Conservation (phyloP, 2,113 vertebrate genomes). For the Dendropsophus ebraccatus region DNA sequence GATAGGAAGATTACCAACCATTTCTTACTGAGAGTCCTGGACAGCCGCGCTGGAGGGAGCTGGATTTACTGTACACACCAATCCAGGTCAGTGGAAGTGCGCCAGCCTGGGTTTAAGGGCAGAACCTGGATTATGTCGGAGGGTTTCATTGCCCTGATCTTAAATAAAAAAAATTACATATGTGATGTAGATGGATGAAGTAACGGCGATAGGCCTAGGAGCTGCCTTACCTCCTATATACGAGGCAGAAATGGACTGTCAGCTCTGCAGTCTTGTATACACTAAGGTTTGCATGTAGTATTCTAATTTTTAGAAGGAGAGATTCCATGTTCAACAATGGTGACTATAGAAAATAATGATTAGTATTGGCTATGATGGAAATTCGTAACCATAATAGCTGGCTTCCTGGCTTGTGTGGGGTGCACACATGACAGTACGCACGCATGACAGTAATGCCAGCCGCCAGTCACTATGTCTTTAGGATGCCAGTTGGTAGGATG, state of each 20-base stretch:
- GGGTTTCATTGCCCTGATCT: constrained; percentile 10
- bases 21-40: not conserved
- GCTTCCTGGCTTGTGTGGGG: too few relatives aligned
- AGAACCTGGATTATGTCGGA: constrained; percentile 37
- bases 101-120: constrained; percentile 31
- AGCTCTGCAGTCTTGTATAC: not conserved
- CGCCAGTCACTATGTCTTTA: not conserved
- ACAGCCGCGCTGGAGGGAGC: not conserved
- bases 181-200: not conserved
- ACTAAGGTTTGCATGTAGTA: too few relatives aligned
- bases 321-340: too few relatives aligned
- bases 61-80: not conserved
- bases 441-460: not conserved
- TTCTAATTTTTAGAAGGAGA: too few relatives aligned
- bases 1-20: not conserved
- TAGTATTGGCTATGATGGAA: too few relatives aligned
- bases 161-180: not conserved
- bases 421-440: too few relatives aligned
- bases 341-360: too few relatives aligned
- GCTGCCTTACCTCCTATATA: not conserved
- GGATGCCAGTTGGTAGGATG: not conserved
- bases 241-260: too few relatives aligned
- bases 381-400: too few relatives aligned
- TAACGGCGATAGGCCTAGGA: not conserved
- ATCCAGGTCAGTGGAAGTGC: constrained; percentile 47